Evolutionary conservation across 92 coral and sea anemone genomes (phyloP), one percentile per base, ranked within the genome.

Genomic region (Epizoanthus illoricatus): DNA sequence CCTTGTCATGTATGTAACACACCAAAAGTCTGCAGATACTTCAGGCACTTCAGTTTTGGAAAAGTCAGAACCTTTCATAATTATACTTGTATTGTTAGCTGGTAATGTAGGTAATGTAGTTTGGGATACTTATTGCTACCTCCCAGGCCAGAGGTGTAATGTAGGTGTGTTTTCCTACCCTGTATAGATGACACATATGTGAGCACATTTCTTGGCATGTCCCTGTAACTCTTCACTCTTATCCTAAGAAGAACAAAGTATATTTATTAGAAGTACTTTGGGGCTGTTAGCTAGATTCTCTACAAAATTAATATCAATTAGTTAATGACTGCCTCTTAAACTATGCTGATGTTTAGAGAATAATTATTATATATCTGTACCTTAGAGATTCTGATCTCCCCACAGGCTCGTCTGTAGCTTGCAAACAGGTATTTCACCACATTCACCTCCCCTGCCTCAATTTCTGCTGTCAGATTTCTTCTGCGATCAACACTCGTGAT

Each of bases 391-490:
- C 74, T 80, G 64, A 86, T 86, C 75, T 94, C 98, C 6, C 85
- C 97, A 62, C 73, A 79, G 3, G 88, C 90, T 71, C 99, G 64
- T 39, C 60, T 87, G 61, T 84, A 94, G 88, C 99, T 88, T 42
- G 89, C 87, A 61, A 69, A 83, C 49, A 97, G 87, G 85, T 94
- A 97, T 81, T 90, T 87, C 21, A 97, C 71, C 66, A 84, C 78
- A 33, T 88, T 84, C n/a, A 80, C 87, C 80, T 97, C 97, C 19
- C 93, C 97, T 45, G 98, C 94, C 60, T 97, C 97, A 21, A 94
- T 80, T 64, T 90, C 95, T 2, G 88, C 93, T 12, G 93, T 82
- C 64, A 91, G 81, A 41, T 92, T 85, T 61, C 92, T 89, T 70
- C 86, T 79, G 65, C 70, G 91, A 23, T 89, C 91, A 47, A 91